Conservation (phyloP, 2,888 invertebrate genomes). For the Criorhina ranunculi region DNA sequence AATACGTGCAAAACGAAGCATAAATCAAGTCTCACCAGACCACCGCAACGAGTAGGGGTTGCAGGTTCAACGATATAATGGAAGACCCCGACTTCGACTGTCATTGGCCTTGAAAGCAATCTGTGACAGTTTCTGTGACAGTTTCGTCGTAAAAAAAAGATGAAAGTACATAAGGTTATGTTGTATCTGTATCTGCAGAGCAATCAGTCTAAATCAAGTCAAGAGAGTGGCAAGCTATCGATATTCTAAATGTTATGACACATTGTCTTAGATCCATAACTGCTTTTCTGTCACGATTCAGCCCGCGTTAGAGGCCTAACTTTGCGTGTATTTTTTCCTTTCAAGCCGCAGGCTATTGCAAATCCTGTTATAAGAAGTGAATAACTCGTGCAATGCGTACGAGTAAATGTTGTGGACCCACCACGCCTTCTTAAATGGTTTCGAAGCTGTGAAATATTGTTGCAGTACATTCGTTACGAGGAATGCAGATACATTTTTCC, state of each 20-base stretch:
- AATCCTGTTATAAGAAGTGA: constrained; percentile 60
- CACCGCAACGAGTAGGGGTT: constrained; percentile 27
- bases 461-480: constrained; percentile 32
- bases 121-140: constrained; percentile 11
- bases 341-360: constrained; percentile 56
- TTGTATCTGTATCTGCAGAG: not conserved
- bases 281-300: constrained; percentile 61
- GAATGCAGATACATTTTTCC: constrained; percentile 52
- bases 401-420: constrained; percentile 23
- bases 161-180: constrained; percentile 5
- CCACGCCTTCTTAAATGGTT: constrained; percentile 68
- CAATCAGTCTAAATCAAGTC: constrained; percentile 21
- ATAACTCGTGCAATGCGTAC: constrained; percentile 57
- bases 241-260: constrained; percentile 68
- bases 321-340: constrained; percentile 32
- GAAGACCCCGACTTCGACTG: constrained; percentile 36
- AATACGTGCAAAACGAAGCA: too few species aligned
- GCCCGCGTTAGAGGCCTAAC: constrained; percentile 35
- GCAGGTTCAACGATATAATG: constrained; percentile 48
- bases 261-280: constrained; percentile 61
- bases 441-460: constrained; percentile 59
- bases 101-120: constrained; percentile 57
- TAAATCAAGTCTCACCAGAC: constrained; percentile 17
- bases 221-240: constrained; percentile 36
- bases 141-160: constrained; percentile 33